These are phyloP conservation scores for Parascotia fuliginaria DNA, from an alignment of 2,888 invertebrate species.

Conservation along the genomic window DNA sequence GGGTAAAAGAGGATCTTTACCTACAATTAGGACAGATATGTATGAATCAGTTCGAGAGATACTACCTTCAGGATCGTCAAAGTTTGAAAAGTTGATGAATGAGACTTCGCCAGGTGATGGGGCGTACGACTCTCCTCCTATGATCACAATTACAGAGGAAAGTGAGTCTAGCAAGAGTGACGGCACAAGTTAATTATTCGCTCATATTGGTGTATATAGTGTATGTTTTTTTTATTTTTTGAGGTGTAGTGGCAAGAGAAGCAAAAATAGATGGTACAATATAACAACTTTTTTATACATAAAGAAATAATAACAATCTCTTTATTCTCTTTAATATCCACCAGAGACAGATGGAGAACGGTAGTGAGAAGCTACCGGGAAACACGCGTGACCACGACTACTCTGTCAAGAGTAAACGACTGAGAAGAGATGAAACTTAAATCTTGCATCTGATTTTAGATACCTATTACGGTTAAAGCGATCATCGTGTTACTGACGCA, in stretches of 20 bases:
- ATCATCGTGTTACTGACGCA: too few species aligned
- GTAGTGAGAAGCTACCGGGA: too few species aligned
- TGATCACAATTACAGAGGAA: constrained; percentile 83
- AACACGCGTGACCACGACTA: too few species aligned
- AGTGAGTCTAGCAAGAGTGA: constrained; percentile 74
- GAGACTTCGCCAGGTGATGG: constrained; percentile 77
- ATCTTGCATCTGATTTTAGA: too few species aligned
- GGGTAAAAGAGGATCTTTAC: constrained; percentile 74
- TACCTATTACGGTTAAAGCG: too few species aligned
- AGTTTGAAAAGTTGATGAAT: constrained; percentile 85
- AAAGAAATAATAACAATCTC: too few species aligned
- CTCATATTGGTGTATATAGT: constrained; percentile 53
- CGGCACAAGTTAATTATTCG: constrained; percentile 71
- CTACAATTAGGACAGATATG: constrained; percentile 78
- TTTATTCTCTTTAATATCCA: too few species aligned
- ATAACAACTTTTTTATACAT: too few species aligned
- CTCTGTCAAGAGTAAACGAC: too few species aligned
- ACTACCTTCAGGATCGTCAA: constrained; percentile 81
- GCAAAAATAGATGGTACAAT: too few species aligned
- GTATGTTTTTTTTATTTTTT: constrained; percentile 33
- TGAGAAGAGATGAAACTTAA: too few species aligned
- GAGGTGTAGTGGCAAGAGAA: constrained; percentile 11
- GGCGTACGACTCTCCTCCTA: constrained; percentile 67
- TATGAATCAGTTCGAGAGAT: constrained; percentile 86
- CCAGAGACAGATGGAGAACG: too few species aligned